Evolutionary conservation across 2,797 vertebrate species (phyloP).

Genomic region (Gallinago solitaria): DNA sequence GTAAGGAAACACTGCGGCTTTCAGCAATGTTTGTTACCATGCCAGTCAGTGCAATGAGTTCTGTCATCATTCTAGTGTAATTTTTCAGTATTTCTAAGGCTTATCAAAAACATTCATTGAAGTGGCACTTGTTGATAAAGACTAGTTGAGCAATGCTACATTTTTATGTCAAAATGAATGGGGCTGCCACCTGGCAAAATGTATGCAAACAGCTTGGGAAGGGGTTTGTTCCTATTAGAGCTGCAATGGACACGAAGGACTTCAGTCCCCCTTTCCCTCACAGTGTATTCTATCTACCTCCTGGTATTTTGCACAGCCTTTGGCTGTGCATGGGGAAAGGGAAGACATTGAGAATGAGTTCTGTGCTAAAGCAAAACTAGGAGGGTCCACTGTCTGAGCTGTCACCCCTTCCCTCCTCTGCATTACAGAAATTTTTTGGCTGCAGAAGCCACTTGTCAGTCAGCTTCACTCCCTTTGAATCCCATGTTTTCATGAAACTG

Average conservation of each 20-base stretch:
- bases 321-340: neutral
- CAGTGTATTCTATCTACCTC: neutral
- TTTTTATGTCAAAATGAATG: neutral
- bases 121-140: neutral
- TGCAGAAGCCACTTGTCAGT: neutral
- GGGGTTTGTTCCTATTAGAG: neutral
- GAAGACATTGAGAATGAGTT: rapidly evolving
- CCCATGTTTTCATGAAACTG: neutral
- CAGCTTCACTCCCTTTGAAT: neutral
- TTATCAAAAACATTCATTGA: neutral
- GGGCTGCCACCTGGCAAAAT: neutral
- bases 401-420: rapidly evolving
- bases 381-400: rapidly evolving
- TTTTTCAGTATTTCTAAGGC: neutral
- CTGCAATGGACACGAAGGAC: neutral
- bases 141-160: neutral
- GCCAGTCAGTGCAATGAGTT: rapidly evolving
- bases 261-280: rapidly evolving
- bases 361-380: neutral
- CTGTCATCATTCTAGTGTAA: neutral
- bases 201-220: neutral
- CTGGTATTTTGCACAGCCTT: neutral
- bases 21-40: neutral
- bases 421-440: neutral
- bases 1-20: neutral